These are phyloP conservation scores for Parnassius glacialis DNA, from an alignment of 2,888 invertebrate genomes.

Conservation along the genomic window DNA sequence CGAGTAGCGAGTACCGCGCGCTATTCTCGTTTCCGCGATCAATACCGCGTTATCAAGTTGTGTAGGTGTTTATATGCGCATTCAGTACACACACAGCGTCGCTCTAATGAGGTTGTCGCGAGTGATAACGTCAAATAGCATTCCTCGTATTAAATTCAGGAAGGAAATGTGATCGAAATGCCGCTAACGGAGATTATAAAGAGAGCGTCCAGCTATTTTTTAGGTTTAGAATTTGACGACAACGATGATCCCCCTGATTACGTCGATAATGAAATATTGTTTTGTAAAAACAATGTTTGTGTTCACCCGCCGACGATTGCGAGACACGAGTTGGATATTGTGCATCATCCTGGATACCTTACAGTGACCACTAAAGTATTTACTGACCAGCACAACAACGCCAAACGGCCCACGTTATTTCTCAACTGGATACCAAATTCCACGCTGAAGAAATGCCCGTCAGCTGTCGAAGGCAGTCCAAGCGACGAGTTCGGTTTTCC, in stretches of 20 bases:
- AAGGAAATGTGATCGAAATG: conserved; percentile 81
- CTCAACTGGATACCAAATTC: conserved; percentile 97
- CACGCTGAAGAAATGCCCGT: conserved; percentile 92
- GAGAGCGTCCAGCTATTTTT: conserved; percentile 89
- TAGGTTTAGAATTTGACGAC: conserved; percentile 84
- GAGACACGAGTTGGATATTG: conserved; percentile 89
- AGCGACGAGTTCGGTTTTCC: conserved; percentile 63
- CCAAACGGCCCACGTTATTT: conserved; percentile 89
- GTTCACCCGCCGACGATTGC: conserved; percentile 95
- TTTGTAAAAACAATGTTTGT: conserved; percentile 98
- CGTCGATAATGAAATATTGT: conserved; percentile 91
- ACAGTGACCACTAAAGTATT: conserved; percentile 92
- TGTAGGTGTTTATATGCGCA: conserved; percentile 76
- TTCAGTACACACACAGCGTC: conserved; percentile 58
- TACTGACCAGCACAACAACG: conserved; percentile 87
- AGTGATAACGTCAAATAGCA: conserved; percentile 46
- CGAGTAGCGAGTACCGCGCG: conserved; percentile 42
- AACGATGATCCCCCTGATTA: conserved; percentile 83
- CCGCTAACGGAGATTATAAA: conserved; percentile 88
- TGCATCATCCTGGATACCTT: conserved; percentile 95
- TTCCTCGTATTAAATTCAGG: conserved; percentile 35
- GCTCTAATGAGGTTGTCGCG: conserved; percentile 63
- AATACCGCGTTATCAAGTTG: conserved; percentile 75
- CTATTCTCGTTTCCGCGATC: conserved; percentile 61
- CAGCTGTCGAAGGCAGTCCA: conserved; percentile 83